Evolutionary conservation across 1,140 invertebrate genomes (phyloP).

Genomic region (Cotesia vestalis): DNA sequence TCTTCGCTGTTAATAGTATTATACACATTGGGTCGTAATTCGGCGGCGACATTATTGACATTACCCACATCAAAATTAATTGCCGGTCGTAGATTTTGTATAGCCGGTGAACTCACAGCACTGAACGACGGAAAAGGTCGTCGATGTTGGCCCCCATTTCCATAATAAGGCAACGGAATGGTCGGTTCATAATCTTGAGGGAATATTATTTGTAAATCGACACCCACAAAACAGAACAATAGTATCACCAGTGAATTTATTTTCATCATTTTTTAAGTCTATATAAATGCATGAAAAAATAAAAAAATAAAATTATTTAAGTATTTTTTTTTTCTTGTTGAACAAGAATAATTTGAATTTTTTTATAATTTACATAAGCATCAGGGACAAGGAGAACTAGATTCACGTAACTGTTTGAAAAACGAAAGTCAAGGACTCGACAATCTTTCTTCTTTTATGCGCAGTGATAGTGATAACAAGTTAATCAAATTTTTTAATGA

Average conservation of each 20-base stretch:
- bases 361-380: no score
- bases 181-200: conserved; percentile 49
- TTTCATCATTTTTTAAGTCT: conserved; percentile 14
- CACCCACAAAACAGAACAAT: conserved; percentile 29
- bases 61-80: background rate
- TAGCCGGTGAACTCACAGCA: background rate
- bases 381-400: no score
- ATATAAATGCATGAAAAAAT: conserved; percentile 3
- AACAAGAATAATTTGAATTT: no score
- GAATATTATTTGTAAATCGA: conserved; percentile 47
- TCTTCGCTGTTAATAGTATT: conserved; percentile 5
- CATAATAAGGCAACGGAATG: conserved; percentile 19
- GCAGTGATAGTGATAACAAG: no score
- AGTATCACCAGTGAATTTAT: conserved; percentile 36
- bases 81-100: background rate
- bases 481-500: no score
- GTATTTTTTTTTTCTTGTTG: background rate
- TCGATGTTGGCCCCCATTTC: background rate
- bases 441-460: no score
- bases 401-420: no score
- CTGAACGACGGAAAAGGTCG: background rate
- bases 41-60: background rate
- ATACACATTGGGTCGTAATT: background rate
- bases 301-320: background rate
- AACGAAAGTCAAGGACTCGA: no score